phyloP scores from a whole-genome alignment of 2,113 vertebrate genomes.

The Takifugu flavidus region DNA sequence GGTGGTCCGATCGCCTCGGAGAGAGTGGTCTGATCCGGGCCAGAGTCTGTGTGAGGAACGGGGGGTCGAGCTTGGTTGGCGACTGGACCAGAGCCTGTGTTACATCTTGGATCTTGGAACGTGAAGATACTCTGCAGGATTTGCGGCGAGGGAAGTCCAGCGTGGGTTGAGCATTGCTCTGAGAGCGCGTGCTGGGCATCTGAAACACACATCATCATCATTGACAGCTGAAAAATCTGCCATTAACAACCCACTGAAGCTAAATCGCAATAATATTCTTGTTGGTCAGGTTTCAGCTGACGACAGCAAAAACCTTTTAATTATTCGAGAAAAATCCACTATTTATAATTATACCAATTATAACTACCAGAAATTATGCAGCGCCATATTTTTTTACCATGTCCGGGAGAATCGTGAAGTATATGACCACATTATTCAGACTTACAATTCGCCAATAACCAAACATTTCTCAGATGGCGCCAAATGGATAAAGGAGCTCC shows the following conservation, averaged over 20 bases:
- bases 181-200: constrained; percentile 81
- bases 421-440: no score
- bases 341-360: no score
- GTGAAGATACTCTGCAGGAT: constrained; percentile 41
- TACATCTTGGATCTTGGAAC: constrained; percentile 16
- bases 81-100: background rate
- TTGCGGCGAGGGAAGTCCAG: constrained; percentile 84
- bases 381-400: background rate
- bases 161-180: constrained; percentile 72
- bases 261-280: no score
- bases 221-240: background rate
- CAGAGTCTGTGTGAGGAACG: background rate
- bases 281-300: no score
- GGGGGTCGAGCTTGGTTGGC: fast-evolving
- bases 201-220: background rate
- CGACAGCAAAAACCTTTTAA: no score
- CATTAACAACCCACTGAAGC: no score
- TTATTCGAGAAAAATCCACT: no score
- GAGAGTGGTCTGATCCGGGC: background rate
- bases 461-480: no score
- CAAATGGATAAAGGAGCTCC: no score
- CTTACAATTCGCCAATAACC: no score
- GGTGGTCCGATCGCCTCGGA: fast-evolving
- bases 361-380: background rate
- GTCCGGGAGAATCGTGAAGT: no score